A percentile compares a stretch with the other conserved stretches of the same genome.
Conservation (phyloP, 2,888 invertebrate species). For the Lamellibrachia columna region DNA sequence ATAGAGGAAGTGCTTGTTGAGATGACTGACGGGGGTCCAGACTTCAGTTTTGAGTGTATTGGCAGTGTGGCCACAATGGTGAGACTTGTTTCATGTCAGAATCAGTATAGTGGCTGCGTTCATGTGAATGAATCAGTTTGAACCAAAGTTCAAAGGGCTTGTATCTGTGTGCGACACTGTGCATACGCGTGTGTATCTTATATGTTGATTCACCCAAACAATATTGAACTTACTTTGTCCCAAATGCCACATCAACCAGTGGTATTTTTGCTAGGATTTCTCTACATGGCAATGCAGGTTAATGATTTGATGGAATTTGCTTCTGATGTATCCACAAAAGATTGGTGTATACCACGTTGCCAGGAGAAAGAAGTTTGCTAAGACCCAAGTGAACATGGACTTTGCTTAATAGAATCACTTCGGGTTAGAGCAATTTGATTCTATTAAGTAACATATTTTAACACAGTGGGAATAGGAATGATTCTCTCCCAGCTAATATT, state of each 20-base stretch:
- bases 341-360: not conserved
- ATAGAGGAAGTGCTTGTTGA: constrained; percentile 88
- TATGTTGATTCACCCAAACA: too few species aligned
- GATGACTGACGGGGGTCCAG: constrained; percentile 92
- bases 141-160: too few species aligned
- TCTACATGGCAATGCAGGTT: not conserved
- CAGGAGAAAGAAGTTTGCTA: not conserved
- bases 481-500: too few species aligned
- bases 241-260: not conserved
- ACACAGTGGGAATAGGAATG: too few species aligned
- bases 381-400: not conserved
- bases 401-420: too few species aligned
- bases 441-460: too few species aligned
- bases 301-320: not conserved
- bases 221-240: not conserved
- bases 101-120: constrained; percentile 23
- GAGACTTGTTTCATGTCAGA: not conserved
- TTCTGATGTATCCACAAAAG: not conserved
- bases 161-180: too few species aligned
- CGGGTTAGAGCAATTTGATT: too few species aligned
- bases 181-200: too few species aligned
- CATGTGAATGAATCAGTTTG: not conserved
- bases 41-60: constrained; percentile 98
- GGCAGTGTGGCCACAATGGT: constrained; percentile 79
- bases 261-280: not conserved